Conservation (phyloP, 2,797 vertebrate genomes). For the Amazonetta brasiliensis region DNA sequence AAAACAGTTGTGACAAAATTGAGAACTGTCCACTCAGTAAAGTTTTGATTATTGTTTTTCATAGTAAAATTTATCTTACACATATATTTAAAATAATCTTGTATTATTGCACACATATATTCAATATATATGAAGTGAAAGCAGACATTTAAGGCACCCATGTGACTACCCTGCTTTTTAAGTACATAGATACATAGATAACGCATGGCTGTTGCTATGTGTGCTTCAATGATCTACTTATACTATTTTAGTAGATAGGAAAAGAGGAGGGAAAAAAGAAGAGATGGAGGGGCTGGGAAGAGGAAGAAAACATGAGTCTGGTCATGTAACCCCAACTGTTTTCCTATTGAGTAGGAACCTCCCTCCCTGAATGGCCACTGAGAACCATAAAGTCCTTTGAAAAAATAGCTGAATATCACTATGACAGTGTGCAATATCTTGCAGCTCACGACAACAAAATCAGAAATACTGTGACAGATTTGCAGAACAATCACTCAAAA, state of each 20-base stretch:
- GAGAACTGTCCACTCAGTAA: not conserved
- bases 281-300: not conserved
- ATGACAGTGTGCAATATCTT: not conserved
- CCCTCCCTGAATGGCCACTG: not conserved
- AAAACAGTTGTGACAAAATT: not conserved
- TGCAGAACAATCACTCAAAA: not conserved
- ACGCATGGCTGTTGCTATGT: not conserved
- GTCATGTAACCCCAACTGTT: not conserved
- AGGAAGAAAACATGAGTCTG: not conserved
- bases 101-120: not conserved
- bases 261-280: not conserved
- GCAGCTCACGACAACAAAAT: not conserved
- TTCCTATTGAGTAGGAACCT: not conserved
- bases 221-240: not conserved
- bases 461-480: not conserved
- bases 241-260: not conserved
- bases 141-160: not conserved
- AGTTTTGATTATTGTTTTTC: not conserved
- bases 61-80: not conserved
- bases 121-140: not conserved
- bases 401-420: not conserved
- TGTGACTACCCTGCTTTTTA: not conserved
- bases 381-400: not conserved
- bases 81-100: not conserved
- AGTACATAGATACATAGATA: not conserved